Evolutionary conservation across 2,113 vertebrate genomes (phyloP), one percentile per base, ranked within the genome.

Genomic region (Lanius collurio): DNA sequence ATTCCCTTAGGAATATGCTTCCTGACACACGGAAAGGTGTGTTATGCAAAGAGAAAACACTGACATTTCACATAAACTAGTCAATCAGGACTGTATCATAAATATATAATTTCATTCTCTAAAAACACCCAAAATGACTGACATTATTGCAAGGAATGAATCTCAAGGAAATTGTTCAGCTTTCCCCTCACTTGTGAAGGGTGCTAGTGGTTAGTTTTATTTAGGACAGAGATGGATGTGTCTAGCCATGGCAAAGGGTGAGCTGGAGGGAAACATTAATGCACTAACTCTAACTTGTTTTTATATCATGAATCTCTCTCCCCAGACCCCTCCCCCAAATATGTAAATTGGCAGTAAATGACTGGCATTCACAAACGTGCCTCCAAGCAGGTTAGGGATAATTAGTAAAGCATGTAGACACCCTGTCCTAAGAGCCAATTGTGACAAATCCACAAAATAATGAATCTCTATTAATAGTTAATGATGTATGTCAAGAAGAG

Each of bases 361-460:
- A 97, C 85, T 97, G 96, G 90, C 96, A 97, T 95, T 96, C 95
- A 96, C 80, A 95, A 97, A 94, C 90, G 94, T 96, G 96, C 97
- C 97, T 97, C 82, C 73, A 93, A 98, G 95, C 96, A 94, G 91
- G 94, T 97, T 97, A 95, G 91, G 93, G 94, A 96, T 98, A 98
- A 98, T 98, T 97, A 98, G 96, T 57, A 94, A 95, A 95, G 95
- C 96, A 96, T 47, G 75, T 83, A 97, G 97, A 95, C 95, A 97
- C 83, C 93, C 86, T 87, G 87, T 96, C 97, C 90, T 94, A 95
- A 79, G 95, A 98, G 96, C 94, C 95, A 94, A 67, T 91, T 96
- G 93, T 95, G 95, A 94, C 95, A 97, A 97, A 97, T 84, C 81
- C 93, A 96, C 94, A 94, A 93, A 98, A 97, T 97, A 96, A 97